Evolutionary conservation across 1,140 invertebrate genomes (phyloP).

Genomic region (Meloidogyne floridensis): DNA sequence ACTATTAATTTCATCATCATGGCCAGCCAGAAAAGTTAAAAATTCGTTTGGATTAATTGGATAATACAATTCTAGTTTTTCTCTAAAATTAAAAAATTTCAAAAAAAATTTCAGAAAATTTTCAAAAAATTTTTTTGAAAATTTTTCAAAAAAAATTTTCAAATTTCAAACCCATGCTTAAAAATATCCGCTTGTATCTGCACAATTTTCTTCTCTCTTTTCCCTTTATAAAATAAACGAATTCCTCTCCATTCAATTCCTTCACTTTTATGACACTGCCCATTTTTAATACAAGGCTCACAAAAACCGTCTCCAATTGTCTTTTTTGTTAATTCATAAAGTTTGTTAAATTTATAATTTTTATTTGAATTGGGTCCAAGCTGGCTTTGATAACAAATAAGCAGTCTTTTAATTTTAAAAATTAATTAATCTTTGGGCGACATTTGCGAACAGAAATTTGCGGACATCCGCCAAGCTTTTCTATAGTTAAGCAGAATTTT

Average conservation of each 20-base stretch:
- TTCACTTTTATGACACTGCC: neutral
- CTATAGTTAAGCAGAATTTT: too few species aligned
- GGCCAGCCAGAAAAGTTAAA: neutral
- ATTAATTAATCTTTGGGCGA: neutral
- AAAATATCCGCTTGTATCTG: neutral
- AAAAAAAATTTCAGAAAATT: too few species aligned
- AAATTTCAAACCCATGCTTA: neutral
- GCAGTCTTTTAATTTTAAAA: neutral
- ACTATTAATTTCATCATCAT: neutral
- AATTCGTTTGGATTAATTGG: neutral
- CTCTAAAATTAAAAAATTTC: neutral
- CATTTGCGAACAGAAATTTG: too few species aligned
- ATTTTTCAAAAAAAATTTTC: neutral
- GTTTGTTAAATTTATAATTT: slow-evolving; percentile 7
- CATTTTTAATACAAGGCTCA: neutral
- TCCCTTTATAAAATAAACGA: neutral
- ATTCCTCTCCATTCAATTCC: neutral
- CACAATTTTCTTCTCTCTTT: neutral
- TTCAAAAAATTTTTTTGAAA: too few species aligned
- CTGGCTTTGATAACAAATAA: neutral
- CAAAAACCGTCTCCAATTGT: neutral
- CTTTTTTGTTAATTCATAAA: neutral
- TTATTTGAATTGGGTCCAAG: neutral
- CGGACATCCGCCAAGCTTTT: neutral
- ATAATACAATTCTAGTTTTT: neutral